phyloP scores from a whole-genome alignment of 2,888 invertebrate genomes.

The Pachliopta kotzebuea region DNA sequence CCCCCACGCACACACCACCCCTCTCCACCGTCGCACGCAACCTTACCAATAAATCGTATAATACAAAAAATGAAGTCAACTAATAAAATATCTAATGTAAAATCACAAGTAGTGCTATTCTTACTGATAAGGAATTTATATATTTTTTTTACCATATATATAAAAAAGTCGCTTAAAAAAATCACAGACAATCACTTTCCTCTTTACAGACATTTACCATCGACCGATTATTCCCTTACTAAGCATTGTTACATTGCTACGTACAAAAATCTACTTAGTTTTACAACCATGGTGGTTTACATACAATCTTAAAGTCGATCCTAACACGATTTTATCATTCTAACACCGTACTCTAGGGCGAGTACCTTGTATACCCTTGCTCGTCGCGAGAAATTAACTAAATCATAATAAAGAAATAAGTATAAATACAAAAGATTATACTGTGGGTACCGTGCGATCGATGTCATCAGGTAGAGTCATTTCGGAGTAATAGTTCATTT shows the following conservation, averaged over 20 bases:
- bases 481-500: neutral
- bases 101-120: conserved; percentile 81
- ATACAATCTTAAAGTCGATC: conserved; percentile 55
- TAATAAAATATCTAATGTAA: conserved; percentile 76
- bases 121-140: conserved; percentile 77
- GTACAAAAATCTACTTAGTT: conserved; percentile 80
- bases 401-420: conserved; percentile 37
- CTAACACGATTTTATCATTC: conserved; percentile 51
- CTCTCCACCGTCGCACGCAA: conserved; percentile 50
- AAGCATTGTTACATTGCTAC: conserved; percentile 73
- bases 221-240: conserved; percentile 69
- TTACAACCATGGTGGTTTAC: conserved; percentile 79
- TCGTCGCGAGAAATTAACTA: conserved; percentile 44
- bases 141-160: conserved; percentile 75
- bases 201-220: conserved; percentile 79
- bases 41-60: conserved; percentile 52
- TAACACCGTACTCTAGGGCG: conserved; percentile 51
- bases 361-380: conserved; percentile 55
- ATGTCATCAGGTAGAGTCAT: neutral
- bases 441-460: conserved; percentile 32
- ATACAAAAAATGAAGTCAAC: conserved; percentile 74
- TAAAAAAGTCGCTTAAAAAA: conserved; percentile 82
- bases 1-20: conserved; percentile 29
- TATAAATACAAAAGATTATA: conserved; percentile 29
- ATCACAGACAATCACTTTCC: conserved; percentile 80